Conservation (phyloP, 2,113 vertebrate species). For the Grus americana region DNA sequence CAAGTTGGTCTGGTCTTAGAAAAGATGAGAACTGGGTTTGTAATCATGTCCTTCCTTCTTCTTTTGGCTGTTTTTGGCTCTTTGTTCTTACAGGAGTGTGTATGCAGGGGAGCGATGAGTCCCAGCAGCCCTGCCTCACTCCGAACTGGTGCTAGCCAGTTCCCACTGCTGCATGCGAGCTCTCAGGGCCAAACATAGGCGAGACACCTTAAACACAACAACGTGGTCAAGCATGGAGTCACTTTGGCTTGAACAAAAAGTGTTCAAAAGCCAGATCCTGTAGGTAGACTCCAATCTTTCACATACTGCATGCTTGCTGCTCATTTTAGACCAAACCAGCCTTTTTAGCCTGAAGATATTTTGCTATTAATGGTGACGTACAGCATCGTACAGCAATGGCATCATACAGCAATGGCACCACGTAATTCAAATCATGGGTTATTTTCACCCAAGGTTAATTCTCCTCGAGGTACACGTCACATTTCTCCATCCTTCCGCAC, state of each 20-base stretch:
- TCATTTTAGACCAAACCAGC: not conserved
- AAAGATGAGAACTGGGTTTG: not conserved
- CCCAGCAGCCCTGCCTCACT: not conserved
- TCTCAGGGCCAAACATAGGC: not conserved
- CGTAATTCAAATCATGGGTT: not conserved
- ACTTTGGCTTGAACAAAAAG: not conserved
- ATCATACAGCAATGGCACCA: not conserved
- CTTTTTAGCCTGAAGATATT: not conserved
- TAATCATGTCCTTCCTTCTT: not conserved
- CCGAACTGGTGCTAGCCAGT: not conserved
- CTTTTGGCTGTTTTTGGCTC: not conserved
- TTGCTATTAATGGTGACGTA: not conserved
- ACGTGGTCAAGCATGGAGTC: not conserved
- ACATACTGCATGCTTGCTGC: rapidly evolving
- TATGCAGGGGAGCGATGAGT: not conserved
- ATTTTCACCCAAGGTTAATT: not conserved
- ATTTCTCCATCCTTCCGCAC: not conserved
- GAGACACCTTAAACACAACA: not conserved
- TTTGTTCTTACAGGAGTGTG: not conserved
- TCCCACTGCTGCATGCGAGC: rapidly evolving
- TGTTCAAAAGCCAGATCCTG: not conserved
- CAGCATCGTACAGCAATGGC: not conserved
- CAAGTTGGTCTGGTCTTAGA: not conserved
- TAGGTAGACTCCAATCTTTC: not conserved
- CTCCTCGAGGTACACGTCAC: not conserved